Evolutionary conservation across 92 coral and sea anemone species (phyloP).

Genomic region (Palythoa grandis): DNA sequence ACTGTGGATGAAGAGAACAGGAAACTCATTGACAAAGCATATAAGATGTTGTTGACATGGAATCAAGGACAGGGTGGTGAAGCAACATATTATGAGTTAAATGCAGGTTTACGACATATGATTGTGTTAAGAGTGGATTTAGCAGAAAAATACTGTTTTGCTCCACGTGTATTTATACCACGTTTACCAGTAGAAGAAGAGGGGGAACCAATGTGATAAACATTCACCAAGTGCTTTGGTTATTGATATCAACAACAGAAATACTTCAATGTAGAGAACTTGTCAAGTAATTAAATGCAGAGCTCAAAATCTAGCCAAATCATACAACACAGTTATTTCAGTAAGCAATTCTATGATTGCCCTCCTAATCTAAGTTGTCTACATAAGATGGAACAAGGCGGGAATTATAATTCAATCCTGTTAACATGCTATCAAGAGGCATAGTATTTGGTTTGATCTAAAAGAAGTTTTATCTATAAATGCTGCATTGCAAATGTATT

Average conservation of each 20-base stretch:
- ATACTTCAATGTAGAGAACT: too few species aligned
- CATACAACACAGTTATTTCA: too few species aligned
- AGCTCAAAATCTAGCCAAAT: too few species aligned
- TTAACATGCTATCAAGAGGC: too few species aligned
- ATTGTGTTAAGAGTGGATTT: constrained; percentile 60
- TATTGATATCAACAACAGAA: background rate
- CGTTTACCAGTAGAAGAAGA: constrained; percentile 21
- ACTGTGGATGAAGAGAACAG: constrained; percentile 58
- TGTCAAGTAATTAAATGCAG: too few species aligned
- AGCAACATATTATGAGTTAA: constrained; percentile 62
- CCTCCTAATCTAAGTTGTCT: too few species aligned
- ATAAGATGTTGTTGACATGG: constrained; percentile 66
- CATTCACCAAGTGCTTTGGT: background rate
- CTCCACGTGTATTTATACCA: background rate
- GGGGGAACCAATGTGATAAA: constrained; percentile 11
- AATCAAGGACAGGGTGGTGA: constrained; percentile 51
- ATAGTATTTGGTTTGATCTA: too few species aligned
- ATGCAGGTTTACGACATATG: constrained; percentile 47
- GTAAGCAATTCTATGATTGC: too few species aligned
- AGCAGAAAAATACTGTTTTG: constrained; percentile 67
- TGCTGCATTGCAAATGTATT: too few species aligned
- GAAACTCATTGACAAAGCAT: constrained; percentile 57
- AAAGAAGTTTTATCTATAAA: too few species aligned
- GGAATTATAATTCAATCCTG: too few species aligned
- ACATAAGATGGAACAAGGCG: too few species aligned